phyloP scores from a whole-genome alignment of 2,113 vertebrate genomes.

The Silurus meridionalis region DNA sequence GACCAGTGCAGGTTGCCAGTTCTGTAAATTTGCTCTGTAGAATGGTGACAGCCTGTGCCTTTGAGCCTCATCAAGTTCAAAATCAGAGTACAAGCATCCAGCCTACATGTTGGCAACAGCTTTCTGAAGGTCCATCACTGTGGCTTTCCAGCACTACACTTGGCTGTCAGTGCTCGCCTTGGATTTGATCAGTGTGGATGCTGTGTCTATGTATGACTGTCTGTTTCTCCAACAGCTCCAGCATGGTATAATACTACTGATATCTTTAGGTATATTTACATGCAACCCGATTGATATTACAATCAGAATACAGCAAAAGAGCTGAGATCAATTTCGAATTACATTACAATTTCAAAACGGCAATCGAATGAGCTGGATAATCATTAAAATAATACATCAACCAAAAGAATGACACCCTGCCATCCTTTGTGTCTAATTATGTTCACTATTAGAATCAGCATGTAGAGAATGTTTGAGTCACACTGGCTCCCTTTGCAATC shows the following conservation, averaged over 20 bases:
- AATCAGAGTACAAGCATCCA: slow-evolving; percentile 28
- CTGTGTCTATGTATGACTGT: background rate
- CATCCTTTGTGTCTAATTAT: background rate
- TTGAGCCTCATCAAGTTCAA: slow-evolving; percentile 40
- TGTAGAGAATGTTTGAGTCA: background rate
- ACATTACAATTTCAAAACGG: background rate
- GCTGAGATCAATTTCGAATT: background rate
- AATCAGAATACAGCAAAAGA: background rate
- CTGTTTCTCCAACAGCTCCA: background rate
- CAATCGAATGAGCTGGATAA: background rate
- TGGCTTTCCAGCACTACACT: slow-evolving; percentile 10
- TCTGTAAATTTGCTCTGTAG: slow-evolving; percentile 16
- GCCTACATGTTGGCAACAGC: slow-evolving; percentile 21
- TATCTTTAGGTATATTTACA: background rate
- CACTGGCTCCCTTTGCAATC: background rate
- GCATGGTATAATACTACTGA: background rate
- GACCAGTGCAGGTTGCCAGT: slow-evolving; percentile 18
- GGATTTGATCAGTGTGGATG: background rate
- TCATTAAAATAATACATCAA: background rate
- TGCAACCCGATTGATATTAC: background rate
- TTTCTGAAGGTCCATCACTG: slow-evolving; percentile 29
- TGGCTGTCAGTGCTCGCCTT: background rate
- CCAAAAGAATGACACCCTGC: background rate
- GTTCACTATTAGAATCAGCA: background rate
- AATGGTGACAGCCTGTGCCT: slow-evolving; percentile 20